These are phyloP conservation scores for Megalopta genalis DNA, from an alignment of 1,140 invertebrate genomes.

Conservation along the genomic window DNA sequence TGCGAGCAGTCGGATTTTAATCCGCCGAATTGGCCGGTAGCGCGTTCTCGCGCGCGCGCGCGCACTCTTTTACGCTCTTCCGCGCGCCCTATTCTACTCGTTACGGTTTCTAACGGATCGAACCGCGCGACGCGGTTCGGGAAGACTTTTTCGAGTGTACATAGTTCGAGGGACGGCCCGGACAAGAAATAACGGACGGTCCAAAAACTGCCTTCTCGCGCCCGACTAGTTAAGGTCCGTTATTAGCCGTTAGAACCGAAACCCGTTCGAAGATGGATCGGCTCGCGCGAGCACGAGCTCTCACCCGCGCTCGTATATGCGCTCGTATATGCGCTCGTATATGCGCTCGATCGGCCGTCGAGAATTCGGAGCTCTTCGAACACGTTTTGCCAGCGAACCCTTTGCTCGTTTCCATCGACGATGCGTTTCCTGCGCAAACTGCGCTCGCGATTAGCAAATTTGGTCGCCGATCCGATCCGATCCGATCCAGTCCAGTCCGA, in stretches of 20 bases:
- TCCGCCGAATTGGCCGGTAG: conserved; percentile 10
- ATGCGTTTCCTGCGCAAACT: too few species aligned
- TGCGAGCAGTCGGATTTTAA: background rate
- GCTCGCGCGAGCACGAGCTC: conserved; percentile 6
- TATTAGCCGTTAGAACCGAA: conserved; percentile 75
- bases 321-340: background rate
- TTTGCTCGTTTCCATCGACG: too few species aligned
- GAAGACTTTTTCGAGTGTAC: conserved; percentile 12
- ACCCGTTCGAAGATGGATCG: conserved; percentile 65
- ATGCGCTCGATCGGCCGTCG: too few species aligned
- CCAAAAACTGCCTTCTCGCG: conserved; percentile 65
- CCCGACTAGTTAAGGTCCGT: conserved; percentile 56
- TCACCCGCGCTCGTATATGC: background rate
- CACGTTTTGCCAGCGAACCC: too few species aligned
- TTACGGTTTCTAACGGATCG: conserved; percentile 70
- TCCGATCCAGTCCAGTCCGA: too few species aligned
- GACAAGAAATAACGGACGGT: conserved; percentile 72
- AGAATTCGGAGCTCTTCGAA: too few species aligned
- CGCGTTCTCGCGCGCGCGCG: conserved; percentile 9
- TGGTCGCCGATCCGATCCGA: too few species aligned
- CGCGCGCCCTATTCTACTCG: too few species aligned
- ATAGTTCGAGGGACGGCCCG: conserved; percentile 41
- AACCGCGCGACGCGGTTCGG: conserved; percentile 41
- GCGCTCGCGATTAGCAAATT: too few species aligned
- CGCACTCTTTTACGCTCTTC: too few species aligned